Base-by-base conservation (phyloP, 2,888 invertebrate genomes). In the Sarcophaga subvicina region DNA sequence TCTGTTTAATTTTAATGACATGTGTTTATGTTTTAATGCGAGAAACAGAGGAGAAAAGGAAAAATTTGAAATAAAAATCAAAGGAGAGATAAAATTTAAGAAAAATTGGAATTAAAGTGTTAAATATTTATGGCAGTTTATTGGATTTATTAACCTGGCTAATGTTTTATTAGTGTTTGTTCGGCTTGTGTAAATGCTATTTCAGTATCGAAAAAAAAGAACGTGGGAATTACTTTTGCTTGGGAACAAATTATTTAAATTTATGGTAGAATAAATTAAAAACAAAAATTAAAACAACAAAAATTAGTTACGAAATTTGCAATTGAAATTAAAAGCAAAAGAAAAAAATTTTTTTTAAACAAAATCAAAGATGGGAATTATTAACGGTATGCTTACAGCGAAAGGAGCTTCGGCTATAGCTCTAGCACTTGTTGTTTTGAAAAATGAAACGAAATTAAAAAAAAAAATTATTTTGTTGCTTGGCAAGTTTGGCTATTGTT, bases 1-100 rank as follows among this genome's bases (percentile, higher is more conserved):
- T 77, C 80, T 45, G 60, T 49, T 75, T 77, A 83, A 86, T 77
- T 83, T 54, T 77, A 78, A 80, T 86, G 86, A 83, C 86, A 80
- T 64, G 72, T 73, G 86, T 76, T 86, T 86, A 83, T 86, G 86
- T 83, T 79, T n/a, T 11, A 49, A 49, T 49, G 4, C 4, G 14
- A 49, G 4, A 49, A 73, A 47, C 17, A 49, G 60, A 17, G 2
- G 81, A 54, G 63, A 70, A 62, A 45, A 73, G 2, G 0, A 10
- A 54, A 60, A 70, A 25, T 3, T 12, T 4, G 3, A 14, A 62
- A 45, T n/a, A 64, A 82, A 64, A 76, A 37, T 37, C 37, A 37
- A 37, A 6, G 37, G 37, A 27, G 62, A 71, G 77, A 77, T 82
- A 62, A 45, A 49, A 71, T 72, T 12, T 25, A 60, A 66, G 47